Evolutionary conservation across 1,140 invertebrate genomes (phyloP), one percentile per base, ranked within the genome.

Genomic region (Dendroctonus ponderosae): DNA sequence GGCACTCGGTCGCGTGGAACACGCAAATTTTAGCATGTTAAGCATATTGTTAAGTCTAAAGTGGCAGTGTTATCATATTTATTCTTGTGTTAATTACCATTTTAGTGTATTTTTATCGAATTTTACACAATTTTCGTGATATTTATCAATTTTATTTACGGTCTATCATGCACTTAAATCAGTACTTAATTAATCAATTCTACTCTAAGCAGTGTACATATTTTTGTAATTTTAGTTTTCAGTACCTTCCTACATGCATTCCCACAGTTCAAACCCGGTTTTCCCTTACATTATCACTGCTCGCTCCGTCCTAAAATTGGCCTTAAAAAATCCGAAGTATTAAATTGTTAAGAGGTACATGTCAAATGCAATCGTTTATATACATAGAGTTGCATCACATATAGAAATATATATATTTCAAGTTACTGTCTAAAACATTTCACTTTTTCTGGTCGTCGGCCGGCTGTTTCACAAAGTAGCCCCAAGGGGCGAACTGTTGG

Each of bases 391-490:
- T 71, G 69, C 73, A 74, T 74, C 73, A 74, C 73, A 69, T 60
- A 71, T 69, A 71, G 68, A 72, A 74, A 75, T 72, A 75, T 75
- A 75, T 75, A 75, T 75, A 72, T 74, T 68, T 72, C 64, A 67
- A 73, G 72, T 73, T 73, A 70, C 42, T 11, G 43, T 46, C 43
- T 46, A 46, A 46, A 12, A 46, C 43, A 46, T 12, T 46, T 46
- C 8, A 9, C 12, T 46, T 46, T 46, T 11, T 46, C 43, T 66
- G 57, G 46, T 84, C 80, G 66, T 85, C 83, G 0, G 82, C 80
- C 7, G 87, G 87, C 71, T 89, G 88, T 69, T 88, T 89, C 12
- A 89, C 84, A 87, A 86, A 89, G 73, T 85, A 89, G 9, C 88
- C 88, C 85, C 88, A 88, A 0, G 85, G 85, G 15, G 87, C 85